phyloP scores from a whole-genome alignment of 2,113 vertebrate species.

The Syngnathus typhle region DNA sequence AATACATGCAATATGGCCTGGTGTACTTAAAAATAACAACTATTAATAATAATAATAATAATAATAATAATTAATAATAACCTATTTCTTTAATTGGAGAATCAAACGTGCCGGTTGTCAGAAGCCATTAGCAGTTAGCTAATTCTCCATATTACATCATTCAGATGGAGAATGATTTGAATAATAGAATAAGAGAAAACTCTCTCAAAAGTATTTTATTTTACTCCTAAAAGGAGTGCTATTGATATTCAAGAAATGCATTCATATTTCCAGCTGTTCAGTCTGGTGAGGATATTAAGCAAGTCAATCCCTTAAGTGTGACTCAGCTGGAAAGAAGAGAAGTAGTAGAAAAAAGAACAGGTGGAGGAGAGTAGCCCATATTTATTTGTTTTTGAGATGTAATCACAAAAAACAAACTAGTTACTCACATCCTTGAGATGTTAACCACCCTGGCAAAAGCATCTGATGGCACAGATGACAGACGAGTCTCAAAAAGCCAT shows the following conservation, averaged over 20 bases:
- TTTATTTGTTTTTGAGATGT: not conserved
- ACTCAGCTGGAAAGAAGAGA: slow-evolving; percentile 14
- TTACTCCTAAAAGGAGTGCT: slow-evolving; percentile 27
- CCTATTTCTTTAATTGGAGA: no score
- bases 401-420: not conserved
- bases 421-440: slow-evolving; percentile 92
- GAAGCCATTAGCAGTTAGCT: no score
- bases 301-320: slow-evolving; percentile 36
- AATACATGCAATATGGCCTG: no score
- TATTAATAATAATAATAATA: no score
- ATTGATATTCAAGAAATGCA: slow-evolving; percentile 52
- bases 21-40: no score
- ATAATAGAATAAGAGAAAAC: not conserved
- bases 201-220: slow-evolving; percentile 47
- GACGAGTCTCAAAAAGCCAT: slow-evolving; percentile 83
- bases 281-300: slow-evolving; percentile 43
- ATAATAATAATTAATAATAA: no score
- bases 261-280: slow-evolving; percentile 51
- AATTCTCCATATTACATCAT: no score
- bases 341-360: slow-evolving; percentile 27
- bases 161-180: not conserved
- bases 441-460: slow-evolving; percentile 85
- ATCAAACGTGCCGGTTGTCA: no score
- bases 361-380: slow-evolving; percentile 18
- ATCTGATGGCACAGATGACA: slow-evolving; percentile 74